Evolutionary conservation across 2,888 invertebrate species (phyloP), one percentile per base, ranked within the genome.

Genomic region (Panzeria rudis): DNA sequence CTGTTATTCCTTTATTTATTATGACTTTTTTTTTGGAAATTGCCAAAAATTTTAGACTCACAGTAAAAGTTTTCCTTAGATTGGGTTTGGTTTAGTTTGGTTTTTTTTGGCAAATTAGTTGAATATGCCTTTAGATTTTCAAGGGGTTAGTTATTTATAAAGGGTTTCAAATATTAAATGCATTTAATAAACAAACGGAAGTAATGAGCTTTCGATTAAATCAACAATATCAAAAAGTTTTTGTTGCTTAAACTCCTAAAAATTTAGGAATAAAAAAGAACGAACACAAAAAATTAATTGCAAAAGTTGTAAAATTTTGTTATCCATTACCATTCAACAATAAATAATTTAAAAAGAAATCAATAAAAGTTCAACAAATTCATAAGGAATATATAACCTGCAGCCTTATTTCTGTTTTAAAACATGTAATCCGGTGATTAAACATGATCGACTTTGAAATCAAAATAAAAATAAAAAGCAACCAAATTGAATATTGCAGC

Each of bases 51-150:
- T 76, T 23, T 20, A 35, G 0, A n/a, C 44, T 25, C 35, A 20
- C 68, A 72, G 62, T 44, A 69, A 78, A 73, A 68, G 56, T 82
- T 78, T 73, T 32, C 11, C 20, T 56, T 25, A 23, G 35, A 3
- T 54, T 59, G 1, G 23, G 15, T 71, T 61, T 35, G 11, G 29
- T 72, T 23, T 76, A 29, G 13, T 61, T 77, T 29, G 29, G 29
- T 29, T 17, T 62, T 90, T 90, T 90, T 90, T 90, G 90, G 89
- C 91, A 91, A 91, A 91, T 91, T 91, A 90, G 90, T 91, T 90
- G 88, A 88, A 61, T 44, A 68, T 69, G 52, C 72, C 29, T 72
- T 25, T 23, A 11, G 29, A 29, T 66, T 76, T 44, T 20, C 17
- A 62, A 71, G 61, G 69, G 72, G 88, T 84, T 82, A 59, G 73